Conservation (phyloP, 2,797 vertebrate species). For the Macropus fuliginosus region DNA sequence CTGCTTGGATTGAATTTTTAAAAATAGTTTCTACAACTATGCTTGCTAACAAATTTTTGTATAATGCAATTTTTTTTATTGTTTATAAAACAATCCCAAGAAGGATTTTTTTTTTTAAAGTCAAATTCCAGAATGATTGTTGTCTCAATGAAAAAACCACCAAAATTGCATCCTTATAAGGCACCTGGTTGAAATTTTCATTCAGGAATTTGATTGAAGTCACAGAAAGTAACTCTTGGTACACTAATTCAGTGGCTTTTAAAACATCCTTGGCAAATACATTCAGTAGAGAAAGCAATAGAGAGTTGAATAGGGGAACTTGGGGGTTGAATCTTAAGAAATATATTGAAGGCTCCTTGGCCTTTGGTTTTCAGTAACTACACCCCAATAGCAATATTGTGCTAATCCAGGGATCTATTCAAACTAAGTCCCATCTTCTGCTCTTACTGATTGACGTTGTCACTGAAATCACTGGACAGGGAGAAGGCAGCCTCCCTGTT, state of each 20-base stretch:
- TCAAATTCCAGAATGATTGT: conserved; percentile 47
- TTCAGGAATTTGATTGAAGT: conserved; percentile 34
- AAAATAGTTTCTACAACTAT: background rate
- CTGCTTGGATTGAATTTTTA: conserved; percentile 12
- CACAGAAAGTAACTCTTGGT: conserved; percentile 31
- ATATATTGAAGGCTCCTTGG: conserved; percentile 31
- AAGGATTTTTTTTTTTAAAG: conserved; percentile 18
- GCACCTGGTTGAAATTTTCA: conserved; percentile 39
- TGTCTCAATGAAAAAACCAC: conserved; percentile 50
- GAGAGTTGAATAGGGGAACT: background rate
- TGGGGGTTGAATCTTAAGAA: conserved; percentile 13
- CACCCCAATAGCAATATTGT: background rate
- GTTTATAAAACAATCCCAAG: conserved; percentile 52
- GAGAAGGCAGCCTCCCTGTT: background rate
- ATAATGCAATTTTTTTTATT: conserved; percentile 64
- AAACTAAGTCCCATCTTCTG: background rate
- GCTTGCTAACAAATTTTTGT: background rate
- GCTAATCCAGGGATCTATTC: background rate
- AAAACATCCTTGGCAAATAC: conserved; percentile 49
- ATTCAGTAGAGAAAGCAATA: conserved; percentile 39
- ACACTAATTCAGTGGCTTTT: conserved; percentile 20
- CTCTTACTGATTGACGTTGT: conserved; percentile 20
- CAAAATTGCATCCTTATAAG: conserved; percentile 36
- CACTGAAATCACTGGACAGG: background rate
- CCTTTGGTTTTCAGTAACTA: background rate